These are phyloP conservation scores for Neogobius melanostomus DNA, from an alignment of 2,113 vertebrate genomes.

Conservation along the genomic window DNA sequence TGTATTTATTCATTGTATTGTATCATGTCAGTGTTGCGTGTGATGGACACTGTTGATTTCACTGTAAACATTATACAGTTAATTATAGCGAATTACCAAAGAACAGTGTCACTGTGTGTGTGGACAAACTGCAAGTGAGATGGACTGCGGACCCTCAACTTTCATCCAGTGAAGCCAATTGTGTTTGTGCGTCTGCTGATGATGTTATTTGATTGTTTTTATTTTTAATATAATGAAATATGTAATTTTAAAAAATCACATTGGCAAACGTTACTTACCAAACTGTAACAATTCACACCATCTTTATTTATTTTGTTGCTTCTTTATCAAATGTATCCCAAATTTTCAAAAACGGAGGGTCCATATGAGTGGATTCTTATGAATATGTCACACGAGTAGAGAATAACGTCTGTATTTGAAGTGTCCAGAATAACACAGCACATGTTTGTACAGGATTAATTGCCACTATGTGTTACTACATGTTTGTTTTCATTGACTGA, in stretches of 20 bases:
- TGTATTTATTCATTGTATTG: conserved; percentile 40
- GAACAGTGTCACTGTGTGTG: conserved; percentile 10
- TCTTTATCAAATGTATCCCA: not conserved
- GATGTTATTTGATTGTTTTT: too few relatives aligned
- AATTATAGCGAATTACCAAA: conserved; percentile 21
- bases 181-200: too few relatives aligned
- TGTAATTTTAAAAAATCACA: too few relatives aligned
- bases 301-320: not conserved
- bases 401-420: conserved; percentile 34
- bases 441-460: conserved; percentile 23
- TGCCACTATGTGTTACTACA: conserved; percentile 49
- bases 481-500: conserved; percentile 37
- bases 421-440: not conserved
- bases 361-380: conserved; percentile 36
- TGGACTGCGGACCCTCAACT: too few relatives aligned
- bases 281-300: not conserved
- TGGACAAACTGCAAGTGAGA: too few relatives aligned
- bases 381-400: conserved; percentile 30
- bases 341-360: not conserved
- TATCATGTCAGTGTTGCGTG: conserved; percentile 29
- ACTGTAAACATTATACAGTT: conserved; percentile 6
- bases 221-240: too few relatives aligned
- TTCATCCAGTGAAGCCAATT: too few relatives aligned
- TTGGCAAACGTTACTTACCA: not conserved
- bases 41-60: not conserved